Percentiles rank a stretch among this genome's conserved stretches.
Evolutionary conservation across 2,797 vertebrate species (phyloP).

Genomic region (Leuciscus waleckii): DNA sequence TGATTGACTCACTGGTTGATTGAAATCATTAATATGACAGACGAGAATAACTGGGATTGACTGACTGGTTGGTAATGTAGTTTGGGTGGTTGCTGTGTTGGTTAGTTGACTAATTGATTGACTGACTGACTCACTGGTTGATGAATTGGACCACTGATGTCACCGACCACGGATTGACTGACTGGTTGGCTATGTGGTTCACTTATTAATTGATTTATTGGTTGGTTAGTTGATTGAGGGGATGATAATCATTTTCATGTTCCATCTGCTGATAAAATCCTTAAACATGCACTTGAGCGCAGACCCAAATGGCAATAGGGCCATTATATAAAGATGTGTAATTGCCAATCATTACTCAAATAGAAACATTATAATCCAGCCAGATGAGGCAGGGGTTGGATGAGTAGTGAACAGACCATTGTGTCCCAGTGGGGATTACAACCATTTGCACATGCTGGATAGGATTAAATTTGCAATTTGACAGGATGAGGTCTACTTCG

Average conservation of each 20-base stretch:
- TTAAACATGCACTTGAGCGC: not conserved
- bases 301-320: slow-evolving; percentile 63
- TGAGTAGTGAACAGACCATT: slow-evolving; percentile 66
- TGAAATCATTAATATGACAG: not conserved
- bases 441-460: slow-evolving; percentile 69
- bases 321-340: slow-evolving; percentile 66
- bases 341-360: slow-evolving; percentile 74
- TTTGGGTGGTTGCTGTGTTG: not conserved
- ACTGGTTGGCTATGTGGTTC: not conserved
- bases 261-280: slow-evolving; percentile 9
- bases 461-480: slow-evolving; percentile 67
- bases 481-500: slow-evolving; percentile 60
- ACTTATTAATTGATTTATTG: not conserved
- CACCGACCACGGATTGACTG: not conserved
- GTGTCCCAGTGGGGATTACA: slow-evolving; percentile 68
- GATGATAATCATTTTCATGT: not conserved
- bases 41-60: not conserved
- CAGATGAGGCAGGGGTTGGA: slow-evolving; percentile 65
- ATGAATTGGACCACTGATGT: not conserved
- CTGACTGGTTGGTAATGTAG: not conserved
- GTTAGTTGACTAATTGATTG: not conserved
- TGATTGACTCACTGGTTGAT: not conserved
- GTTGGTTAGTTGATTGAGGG: not conserved
- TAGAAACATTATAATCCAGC: slow-evolving; percentile 70
- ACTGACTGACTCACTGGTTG: not conserved